phyloP scores from a whole-genome alignment of 2,113 vertebrate species.

The cat (Felis catus) region F.catus_Fca126_mat1.0 CM031414.1:2980501-2981000 shows the following conservation, averaged over 20 bases:
- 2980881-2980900: accelerated
- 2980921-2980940: accelerated
- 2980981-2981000: not conserved
- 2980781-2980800: not conserved
- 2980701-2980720: accelerated
- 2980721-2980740: accelerated
- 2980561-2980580: not conserved
- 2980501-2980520: too few relatives aligned
- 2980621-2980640: not conserved
- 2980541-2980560: accelerated
- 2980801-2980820: not conserved
- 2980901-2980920: not conserved
- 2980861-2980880: too few relatives aligned
- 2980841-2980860: accelerated
- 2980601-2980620: accelerated
- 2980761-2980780: not conserved
- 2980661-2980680: not conserved
- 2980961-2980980: not conserved
- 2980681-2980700: accelerated
- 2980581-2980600: accelerated
- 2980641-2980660: not conserved
- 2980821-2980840: not conserved
- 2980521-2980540: accelerated
- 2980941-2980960: accelerated
- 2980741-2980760: accelerated